These are phyloP conservation scores for Drosophila borborema DNA, from an alignment of 2,888 invertebrate genomes.

Conservation along the genomic window DNA sequence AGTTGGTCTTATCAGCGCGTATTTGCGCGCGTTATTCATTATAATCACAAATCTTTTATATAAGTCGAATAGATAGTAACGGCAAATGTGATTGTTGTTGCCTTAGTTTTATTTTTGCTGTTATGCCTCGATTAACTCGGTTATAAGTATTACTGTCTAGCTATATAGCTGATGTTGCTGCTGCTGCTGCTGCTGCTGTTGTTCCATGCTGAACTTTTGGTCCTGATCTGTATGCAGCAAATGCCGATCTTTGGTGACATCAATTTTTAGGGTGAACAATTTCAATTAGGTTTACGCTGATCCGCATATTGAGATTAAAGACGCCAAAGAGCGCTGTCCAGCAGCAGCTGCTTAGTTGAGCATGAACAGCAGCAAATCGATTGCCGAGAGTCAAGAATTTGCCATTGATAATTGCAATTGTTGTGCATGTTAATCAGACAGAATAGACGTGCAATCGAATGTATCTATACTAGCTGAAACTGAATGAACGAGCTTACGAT, in stretches of 20 bases:
- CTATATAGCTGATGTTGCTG: slow-evolving; percentile 3
- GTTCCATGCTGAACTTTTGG: slow-evolving; percentile 77
- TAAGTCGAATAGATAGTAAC: slow-evolving; percentile 41
- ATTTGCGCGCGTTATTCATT: slow-evolving; percentile 17
- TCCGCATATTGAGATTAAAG: slow-evolving; percentile 72
- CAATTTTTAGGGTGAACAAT: slow-evolving; percentile 84
- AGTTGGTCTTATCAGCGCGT: slow-evolving; percentile 31
- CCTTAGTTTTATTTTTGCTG: slow-evolving; percentile 14
- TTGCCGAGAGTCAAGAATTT: slow-evolving; percentile 41
- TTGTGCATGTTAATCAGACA: slow-evolving; percentile 25
- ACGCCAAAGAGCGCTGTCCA: slow-evolving; percentile 22
- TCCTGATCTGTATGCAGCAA: slow-evolving; percentile 67
- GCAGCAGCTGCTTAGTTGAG: slow-evolving; percentile 50
- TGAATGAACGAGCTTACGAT: too few relatives aligned
- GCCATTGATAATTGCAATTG: slow-evolving; percentile 56
- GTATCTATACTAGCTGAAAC: too few relatives aligned
- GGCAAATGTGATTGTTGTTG: slow-evolving; percentile 40
- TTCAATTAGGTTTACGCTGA: slow-evolving; percentile 82
- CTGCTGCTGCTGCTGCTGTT: not conserved
- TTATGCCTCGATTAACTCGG: slow-evolving; percentile 39
- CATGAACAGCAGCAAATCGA: slow-evolving; percentile 45
- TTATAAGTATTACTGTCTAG: slow-evolving; percentile 37
- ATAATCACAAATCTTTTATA: slow-evolving; percentile 24
- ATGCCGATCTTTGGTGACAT: slow-evolving; percentile 83
- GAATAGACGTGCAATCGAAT: not conserved